phyloP scores from a whole-genome alignment of 2,113 vertebrate species.

The Malurus alboscapulatus region DNA sequence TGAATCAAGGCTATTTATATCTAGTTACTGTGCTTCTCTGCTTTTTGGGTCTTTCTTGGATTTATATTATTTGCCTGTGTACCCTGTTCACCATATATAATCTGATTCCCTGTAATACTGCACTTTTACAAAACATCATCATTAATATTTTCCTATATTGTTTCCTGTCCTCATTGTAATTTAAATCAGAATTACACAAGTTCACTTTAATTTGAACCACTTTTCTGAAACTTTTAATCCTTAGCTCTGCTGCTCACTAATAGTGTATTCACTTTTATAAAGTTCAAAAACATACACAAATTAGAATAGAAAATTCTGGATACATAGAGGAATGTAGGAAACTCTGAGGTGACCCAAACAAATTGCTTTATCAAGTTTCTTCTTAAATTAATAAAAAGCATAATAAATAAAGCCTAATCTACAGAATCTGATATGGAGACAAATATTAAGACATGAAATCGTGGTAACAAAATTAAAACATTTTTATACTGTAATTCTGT shows the following conservation, averaged over 20 bases:
- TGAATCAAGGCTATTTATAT: background rate
- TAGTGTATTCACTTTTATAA: background rate
- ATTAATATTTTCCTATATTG: background rate
- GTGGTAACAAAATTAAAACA: background rate
- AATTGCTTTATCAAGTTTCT: background rate
- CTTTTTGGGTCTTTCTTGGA: background rate
- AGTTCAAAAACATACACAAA: background rate
- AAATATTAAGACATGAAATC: background rate
- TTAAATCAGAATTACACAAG: background rate
- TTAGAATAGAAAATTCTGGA: background rate
- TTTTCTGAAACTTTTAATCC: background rate
- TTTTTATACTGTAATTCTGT: background rate
- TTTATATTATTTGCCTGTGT: background rate
- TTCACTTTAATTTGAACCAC: background rate
- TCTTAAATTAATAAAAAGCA: background rate
- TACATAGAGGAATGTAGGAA: background rate
- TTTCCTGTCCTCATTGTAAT: background rate
- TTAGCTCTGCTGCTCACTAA: background rate
- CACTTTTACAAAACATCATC: background rate
- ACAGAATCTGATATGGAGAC: background rate
- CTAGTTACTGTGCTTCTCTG: background rate
- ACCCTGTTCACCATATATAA: background rate
- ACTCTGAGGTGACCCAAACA: background rate
- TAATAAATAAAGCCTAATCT: background rate
- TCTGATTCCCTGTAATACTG: background rate